Percentiles rank a stretch among this genome's conserved stretches.
Evolutionary conservation across 2,797 vertebrate genomes (phyloP).

Genomic region (Hapalemur alaotrensis): DNA sequence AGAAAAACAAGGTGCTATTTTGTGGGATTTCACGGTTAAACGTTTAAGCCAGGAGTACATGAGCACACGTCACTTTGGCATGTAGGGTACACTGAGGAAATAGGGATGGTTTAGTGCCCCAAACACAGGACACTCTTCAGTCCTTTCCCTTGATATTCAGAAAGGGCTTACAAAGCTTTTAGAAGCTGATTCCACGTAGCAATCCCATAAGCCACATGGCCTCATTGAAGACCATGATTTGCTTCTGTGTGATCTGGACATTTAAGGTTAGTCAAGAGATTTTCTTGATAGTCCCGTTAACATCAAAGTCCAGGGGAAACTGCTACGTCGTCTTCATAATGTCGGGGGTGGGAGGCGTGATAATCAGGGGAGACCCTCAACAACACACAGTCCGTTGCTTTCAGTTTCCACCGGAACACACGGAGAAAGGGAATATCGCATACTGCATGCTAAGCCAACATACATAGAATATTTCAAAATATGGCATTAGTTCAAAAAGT

Average conservation of each 20-base stretch:
- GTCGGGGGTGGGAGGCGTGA: not conserved
- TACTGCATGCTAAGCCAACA: accelerated
- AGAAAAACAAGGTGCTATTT: not conserved
- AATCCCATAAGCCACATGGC: not conserved
- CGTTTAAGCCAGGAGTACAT: not conserved
- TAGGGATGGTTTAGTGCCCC: not conserved
- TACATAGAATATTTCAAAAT: accelerated
- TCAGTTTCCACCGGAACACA: not conserved
- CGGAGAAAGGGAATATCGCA: accelerated
- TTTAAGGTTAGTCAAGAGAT: not conserved
- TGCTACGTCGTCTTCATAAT: not conserved
- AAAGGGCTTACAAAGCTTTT: not conserved
- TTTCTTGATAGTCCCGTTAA: not conserved
- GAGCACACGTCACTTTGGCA: not conserved
- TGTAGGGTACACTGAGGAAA: not conserved
- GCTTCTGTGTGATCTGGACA: not conserved
- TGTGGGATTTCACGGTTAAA: accelerated
- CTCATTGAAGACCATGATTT: not conserved
- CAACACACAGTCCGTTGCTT: not conserved
- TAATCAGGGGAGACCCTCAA: not conserved
- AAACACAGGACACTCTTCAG: accelerated
- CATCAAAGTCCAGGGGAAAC: not conserved
- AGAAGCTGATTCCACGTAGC: not conserved
- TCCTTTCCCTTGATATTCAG: not conserved
- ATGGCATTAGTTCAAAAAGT: not conserved